Conservation (phyloP, 2,113 vertebrate species). For the Ovis aries region ARS-UI_Ramb_v3.0 NC_056080.1:120737501-120738000, state of each 20-base stretch:
- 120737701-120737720: not conserved
- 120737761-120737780: not conserved
- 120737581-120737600: not conserved
- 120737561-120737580: not conserved
- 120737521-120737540: not conserved
- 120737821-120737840: not conserved
- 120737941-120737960: not conserved
- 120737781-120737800: not conserved
- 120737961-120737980: not conserved
- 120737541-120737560: not conserved
- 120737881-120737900: not conserved
- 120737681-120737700: not conserved
- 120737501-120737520: not conserved
- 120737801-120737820: not conserved
- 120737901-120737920: not conserved
- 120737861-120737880: not conserved
- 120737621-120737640: not conserved
- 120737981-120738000: not conserved
- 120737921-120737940: not conserved
- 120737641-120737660: not conserved
- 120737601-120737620: not conserved
- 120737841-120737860: not conserved
- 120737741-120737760: not conserved
- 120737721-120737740: not conserved
- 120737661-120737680: not conserved